A percentile compares a stretch with the other conserved stretches of the same genome.
phyloP scores from a whole-genome alignment of 1,140 invertebrate species.

The Drosophila sechellia region DNA sequence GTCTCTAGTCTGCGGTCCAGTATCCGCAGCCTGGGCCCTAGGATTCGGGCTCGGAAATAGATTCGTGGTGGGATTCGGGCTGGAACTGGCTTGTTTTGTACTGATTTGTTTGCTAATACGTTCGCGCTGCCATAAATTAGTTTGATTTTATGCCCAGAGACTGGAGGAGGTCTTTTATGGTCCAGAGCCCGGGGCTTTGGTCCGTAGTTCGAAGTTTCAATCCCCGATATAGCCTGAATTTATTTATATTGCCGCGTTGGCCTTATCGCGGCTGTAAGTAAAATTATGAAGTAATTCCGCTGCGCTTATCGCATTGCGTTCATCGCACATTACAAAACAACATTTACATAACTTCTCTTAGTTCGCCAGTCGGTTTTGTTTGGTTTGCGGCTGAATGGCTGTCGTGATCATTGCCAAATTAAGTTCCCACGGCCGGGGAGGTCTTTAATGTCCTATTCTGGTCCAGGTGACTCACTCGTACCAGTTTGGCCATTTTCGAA shows the following conservation, averaged over 20 bases:
- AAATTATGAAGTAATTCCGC: conserved; percentile 81
- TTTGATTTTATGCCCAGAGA: conserved; percentile 72
- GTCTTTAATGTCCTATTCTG: conserved; percentile 33
- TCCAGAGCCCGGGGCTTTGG: conserved; percentile 26
- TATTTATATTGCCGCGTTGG: conserved; percentile 54
- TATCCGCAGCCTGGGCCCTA: conserved; percentile 17
- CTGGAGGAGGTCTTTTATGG: conserved; percentile 42
- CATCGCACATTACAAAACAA: conserved; percentile 82
- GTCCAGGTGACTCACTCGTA: conserved; percentile 28
- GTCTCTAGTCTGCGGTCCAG: conserved; percentile 1
- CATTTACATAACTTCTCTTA: conserved; percentile 79
- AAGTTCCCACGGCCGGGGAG: conserved; percentile 69
- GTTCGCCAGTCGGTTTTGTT: conserved; percentile 50
- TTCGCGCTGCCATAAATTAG: conserved; percentile 82
- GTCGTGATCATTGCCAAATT: conserved; percentile 67
- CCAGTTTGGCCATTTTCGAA: conserved; percentile 16
- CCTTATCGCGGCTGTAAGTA: conserved; percentile 65
- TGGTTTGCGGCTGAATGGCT: conserved; percentile 44
- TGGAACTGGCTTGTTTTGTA: conserved; percentile 72
- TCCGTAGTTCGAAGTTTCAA: conserved; percentile 1
- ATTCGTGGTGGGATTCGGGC: not conserved
- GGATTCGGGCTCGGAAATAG: not conserved
- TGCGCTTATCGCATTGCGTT: conserved; percentile 76
- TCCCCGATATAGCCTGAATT: conserved; percentile 35
- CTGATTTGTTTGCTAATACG: conserved; percentile 83